A percentile compares a stretch with the other conserved stretches of the same genome.
Conservation (phyloP, 2,888 invertebrate species). For the Cheilosia impressa region DNA sequence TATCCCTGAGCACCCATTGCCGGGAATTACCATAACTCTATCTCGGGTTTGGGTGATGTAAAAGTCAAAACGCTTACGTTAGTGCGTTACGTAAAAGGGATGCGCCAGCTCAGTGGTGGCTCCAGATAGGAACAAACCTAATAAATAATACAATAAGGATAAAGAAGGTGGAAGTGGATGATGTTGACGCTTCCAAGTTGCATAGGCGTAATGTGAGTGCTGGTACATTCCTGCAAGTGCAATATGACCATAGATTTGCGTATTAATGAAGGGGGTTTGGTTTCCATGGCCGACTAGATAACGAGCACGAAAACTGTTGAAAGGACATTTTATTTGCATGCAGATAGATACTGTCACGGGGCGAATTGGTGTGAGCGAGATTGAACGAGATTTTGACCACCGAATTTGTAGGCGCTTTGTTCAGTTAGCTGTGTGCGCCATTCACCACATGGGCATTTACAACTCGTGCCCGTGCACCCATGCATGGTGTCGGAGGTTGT, state of each 20-base stretch:
- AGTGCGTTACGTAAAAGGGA: conserved; percentile 27
- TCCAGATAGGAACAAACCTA: conserved; percentile 50
- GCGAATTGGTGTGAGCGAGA: no score
- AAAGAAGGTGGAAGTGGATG: conserved; percentile 34
- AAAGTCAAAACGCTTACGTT: conserved; percentile 33
- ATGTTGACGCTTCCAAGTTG: not conserved
- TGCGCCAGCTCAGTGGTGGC: conserved; percentile 15
- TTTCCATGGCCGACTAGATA: not conserved
- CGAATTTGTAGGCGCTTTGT: no score
- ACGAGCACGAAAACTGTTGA: not conserved
- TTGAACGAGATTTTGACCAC: no score
- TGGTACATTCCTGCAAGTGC: no score
- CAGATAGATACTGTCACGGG: no score
- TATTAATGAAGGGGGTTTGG: no score
- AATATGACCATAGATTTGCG: no score
- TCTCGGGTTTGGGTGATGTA: conserved; percentile 6
- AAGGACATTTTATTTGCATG: not conserved
- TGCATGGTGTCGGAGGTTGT: no score
- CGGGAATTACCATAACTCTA: conserved; percentile 62
- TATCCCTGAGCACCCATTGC: conserved; percentile 62
- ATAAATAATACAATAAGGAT: conserved; percentile 71
- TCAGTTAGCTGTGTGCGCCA: no score
- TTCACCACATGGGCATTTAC: no score
- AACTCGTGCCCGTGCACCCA: no score
- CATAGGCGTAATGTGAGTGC: not conserved